A percentile compares a stretch with the other conserved stretches of the same genome.
These are phyloP conservation scores for Mobula birostris DNA, from an alignment of 2,113 vertebrate genomes.

Conservation along the genomic window DNA sequence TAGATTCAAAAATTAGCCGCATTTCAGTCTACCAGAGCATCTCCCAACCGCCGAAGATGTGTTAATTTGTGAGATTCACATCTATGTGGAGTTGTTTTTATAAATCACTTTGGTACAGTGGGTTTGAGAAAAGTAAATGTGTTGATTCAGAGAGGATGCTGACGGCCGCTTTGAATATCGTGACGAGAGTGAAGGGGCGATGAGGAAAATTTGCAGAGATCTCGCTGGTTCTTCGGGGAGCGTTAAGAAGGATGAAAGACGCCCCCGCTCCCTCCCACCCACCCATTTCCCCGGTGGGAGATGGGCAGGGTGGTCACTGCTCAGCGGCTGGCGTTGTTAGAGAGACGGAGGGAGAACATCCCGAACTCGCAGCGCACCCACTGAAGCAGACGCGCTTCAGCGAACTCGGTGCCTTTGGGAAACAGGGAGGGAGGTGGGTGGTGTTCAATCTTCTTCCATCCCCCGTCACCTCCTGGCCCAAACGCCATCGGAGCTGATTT, in stretches of 20 bases:
- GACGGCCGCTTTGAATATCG: background rate
- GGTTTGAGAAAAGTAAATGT: background rate
- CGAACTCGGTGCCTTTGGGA: background rate
- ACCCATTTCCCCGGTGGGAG: background rate
- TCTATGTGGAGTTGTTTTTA: background rate
- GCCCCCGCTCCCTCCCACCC: background rate
- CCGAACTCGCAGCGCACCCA: background rate
- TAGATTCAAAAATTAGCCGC: background rate
- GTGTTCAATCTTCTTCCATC: background rate
- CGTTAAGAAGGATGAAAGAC: background rate
- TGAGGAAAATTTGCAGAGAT: background rate
- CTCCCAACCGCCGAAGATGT: background rate
- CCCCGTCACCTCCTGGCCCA: background rate
- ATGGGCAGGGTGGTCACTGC: background rate
- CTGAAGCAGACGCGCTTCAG: background rate
- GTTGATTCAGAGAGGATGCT: background rate
- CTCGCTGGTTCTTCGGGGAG: background rate
- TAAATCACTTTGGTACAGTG: background rate
- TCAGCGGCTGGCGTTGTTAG: background rate
- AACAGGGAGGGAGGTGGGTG: too few relatives aligned
- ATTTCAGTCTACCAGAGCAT: background rate
- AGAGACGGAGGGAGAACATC: background rate
- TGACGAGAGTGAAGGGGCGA: background rate
- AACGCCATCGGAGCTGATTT: slow-evolving; percentile 1
- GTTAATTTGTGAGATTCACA: background rate